phyloP scores from a whole-genome alignment of 2,888 invertebrate genomes.

The Idaea biselata region DNA sequence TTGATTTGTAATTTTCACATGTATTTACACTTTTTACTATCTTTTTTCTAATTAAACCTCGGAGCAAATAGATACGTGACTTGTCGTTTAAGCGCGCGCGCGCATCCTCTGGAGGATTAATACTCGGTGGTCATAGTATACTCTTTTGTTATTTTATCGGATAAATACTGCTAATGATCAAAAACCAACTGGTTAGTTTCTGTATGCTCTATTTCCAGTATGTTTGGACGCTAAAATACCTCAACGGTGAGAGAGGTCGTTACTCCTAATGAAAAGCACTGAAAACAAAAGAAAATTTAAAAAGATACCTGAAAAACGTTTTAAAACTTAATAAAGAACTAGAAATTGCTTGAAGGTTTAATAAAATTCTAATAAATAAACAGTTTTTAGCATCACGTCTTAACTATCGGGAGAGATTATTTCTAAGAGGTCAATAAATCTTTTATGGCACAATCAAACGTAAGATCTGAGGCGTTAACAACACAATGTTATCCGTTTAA shows the following conservation, averaged over 20 bases:
- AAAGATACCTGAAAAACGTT: not conserved
- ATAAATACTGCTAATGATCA: no score
- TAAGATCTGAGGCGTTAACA: slow-evolving; percentile 25
- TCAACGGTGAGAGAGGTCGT: not conserved
- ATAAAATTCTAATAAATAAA: not conserved
- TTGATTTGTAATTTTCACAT: no score
- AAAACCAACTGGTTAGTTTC: no score
- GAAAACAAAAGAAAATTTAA: not conserved
- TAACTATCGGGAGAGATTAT: slow-evolving; percentile 3
- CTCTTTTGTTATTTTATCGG: no score
- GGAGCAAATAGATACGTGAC: no score
- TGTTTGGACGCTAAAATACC: no score
- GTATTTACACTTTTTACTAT: no score
- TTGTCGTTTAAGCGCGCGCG: no score
- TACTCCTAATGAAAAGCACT: not conserved
- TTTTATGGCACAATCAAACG: slow-evolving; percentile 32
- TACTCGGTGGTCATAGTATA: no score
- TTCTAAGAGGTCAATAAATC: slow-evolving; percentile 5
- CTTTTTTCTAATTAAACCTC: no score
- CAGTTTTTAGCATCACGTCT: slow-evolving; percentile 6
- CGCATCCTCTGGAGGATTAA: no score
- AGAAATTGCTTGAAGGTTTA: not conserved
- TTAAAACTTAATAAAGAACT: not conserved
- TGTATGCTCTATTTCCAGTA: no score
- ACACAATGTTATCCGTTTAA: slow-evolving; percentile 35